Conservation (phyloP, 35 echinoderm and acorn worm genomes). For the Anneissia japonica region DNA sequence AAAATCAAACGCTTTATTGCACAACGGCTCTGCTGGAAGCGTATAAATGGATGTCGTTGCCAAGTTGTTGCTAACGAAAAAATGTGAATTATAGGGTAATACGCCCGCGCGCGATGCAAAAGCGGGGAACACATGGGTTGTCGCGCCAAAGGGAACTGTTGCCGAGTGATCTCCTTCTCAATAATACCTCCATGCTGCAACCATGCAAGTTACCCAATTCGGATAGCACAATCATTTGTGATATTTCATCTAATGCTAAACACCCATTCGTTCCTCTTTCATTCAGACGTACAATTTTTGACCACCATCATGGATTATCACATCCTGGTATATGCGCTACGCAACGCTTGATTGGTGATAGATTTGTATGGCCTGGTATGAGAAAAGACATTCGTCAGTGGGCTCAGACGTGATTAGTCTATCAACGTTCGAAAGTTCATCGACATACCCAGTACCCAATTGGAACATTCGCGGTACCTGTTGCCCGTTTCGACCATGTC, state of each 20-base stretch:
- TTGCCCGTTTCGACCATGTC: neutral
- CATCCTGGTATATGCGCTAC: slow-evolving; percentile 60
- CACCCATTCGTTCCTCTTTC: slow-evolving; percentile 28
- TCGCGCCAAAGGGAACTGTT: no score
- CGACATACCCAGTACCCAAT: neutral
- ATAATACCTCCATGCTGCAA: no score
- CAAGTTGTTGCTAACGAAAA: no score
- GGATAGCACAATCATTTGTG: slow-evolving; percentile 29
- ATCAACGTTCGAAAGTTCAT: neutral
- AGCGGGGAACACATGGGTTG: no score
- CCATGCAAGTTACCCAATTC: neutral
- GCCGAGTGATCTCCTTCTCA: no score
- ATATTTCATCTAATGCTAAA: slow-evolving; percentile 26
- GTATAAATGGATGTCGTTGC: no score
- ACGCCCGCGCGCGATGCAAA: no score
- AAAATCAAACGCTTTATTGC: no score
- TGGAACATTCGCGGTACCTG: neutral
- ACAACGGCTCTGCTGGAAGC: no score
- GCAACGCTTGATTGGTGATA: slow-evolving; percentile 11
- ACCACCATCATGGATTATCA: slow-evolving; percentile 42
- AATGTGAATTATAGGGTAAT: no score
- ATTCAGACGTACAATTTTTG: slow-evolving; percentile 20
- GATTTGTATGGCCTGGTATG: slow-evolving; percentile 14
- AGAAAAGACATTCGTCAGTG: neutral
- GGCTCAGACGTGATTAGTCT: no score